Conservation (phyloP, 92 coral and sea anemone species). For the Epizoanthus rinbou region DNA sequence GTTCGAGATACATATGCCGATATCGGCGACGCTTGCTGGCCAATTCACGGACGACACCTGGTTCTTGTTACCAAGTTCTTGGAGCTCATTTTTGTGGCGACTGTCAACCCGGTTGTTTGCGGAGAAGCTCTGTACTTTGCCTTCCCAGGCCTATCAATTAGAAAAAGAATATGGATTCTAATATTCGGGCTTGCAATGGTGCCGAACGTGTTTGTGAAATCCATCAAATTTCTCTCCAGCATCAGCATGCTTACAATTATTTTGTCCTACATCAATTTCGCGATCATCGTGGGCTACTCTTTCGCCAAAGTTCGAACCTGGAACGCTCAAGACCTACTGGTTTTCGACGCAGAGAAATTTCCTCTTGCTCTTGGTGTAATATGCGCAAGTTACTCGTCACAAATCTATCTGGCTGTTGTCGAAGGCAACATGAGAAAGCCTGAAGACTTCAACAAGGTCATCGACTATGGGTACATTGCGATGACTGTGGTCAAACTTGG, state of each 20-base stretch:
- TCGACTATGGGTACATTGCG: slow-evolving; percentile 58
- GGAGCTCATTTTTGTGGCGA: slow-evolving; percentile 67
- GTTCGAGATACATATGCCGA: slow-evolving; percentile 69
- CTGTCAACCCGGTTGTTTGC: slow-evolving; percentile 72
- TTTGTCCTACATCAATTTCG: slow-evolving; percentile 63
- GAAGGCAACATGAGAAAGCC: slow-evolving; percentile 74
- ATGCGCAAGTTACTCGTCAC: slow-evolving; percentile 72
- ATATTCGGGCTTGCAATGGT: slow-evolving; percentile 74
- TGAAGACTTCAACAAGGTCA: slow-evolving; percentile 63
- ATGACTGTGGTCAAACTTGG: slow-evolving; percentile 72
- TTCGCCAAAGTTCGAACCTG: slow-evolving; percentile 53
- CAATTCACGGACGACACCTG: slow-evolving; percentile 63
- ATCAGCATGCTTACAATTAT: slow-evolving; percentile 69
- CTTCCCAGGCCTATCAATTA: slow-evolving; percentile 55
- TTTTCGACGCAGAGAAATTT: slow-evolving; percentile 63
- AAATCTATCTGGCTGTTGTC: slow-evolving; percentile 67
- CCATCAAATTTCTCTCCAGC: slow-evolving; percentile 64
- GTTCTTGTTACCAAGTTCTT: slow-evolving; percentile 65
- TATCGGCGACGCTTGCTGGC: slow-evolving; percentile 82
- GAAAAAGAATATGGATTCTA: slow-evolving; percentile 71
- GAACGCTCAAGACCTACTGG: slow-evolving; percentile 62
- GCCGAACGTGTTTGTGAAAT: slow-evolving; percentile 69
- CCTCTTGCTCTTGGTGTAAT: slow-evolving; percentile 68
- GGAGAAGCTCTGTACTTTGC: slow-evolving; percentile 62
- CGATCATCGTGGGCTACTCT: slow-evolving; percentile 61